Percentiles rank a stretch among this genome's conserved stretches.
These are phyloP conservation scores for Drosophila niveifrons DNA, from an alignment of 2,888 invertebrate genomes.

Conservation along the genomic window DNA sequence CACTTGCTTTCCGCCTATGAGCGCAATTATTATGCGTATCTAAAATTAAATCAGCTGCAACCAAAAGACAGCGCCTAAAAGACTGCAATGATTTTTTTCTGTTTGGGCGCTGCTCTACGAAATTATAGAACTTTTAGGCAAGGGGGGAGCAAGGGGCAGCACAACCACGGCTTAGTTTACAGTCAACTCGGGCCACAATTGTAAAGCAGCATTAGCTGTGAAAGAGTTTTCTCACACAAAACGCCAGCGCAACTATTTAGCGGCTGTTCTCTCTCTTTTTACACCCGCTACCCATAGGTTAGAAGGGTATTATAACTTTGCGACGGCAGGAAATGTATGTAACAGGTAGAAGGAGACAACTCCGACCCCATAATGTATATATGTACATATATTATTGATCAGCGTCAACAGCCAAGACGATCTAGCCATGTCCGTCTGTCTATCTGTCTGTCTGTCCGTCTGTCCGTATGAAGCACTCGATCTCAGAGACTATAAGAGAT, in stretches of 20 bases:
- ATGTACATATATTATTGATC: no score
- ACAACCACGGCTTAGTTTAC: conserved; percentile 7
- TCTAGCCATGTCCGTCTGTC: no score
- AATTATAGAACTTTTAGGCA: background rate
- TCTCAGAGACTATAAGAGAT: no score
- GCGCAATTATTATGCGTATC: conserved; percentile 76
- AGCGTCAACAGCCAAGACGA: no score
- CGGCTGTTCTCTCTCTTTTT: conserved; percentile 1
- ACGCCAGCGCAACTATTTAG: background rate
- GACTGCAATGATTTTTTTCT: conserved; percentile 16
- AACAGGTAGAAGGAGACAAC: no score
- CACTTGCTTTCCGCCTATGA: background rate
- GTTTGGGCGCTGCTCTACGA: background rate
- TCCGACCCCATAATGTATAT: no score
- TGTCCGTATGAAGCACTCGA: no score
- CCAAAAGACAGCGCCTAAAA: conserved; percentile 23
- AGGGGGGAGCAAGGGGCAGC: background rate
- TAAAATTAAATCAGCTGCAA: conserved; percentile 74
- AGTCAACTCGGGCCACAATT: conserved; percentile 25
- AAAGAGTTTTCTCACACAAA: background rate
- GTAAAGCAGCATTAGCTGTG: conserved; percentile 4
- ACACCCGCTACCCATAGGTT: no score
- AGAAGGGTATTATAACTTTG: no score
- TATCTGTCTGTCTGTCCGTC: no score
- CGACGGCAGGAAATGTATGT: no score